A percentile compares a stretch with the other conserved stretches of the same genome.
phyloP scores from a whole-genome alignment of 2,888 invertebrate species.

The Eupithecia inturbata region DNA sequence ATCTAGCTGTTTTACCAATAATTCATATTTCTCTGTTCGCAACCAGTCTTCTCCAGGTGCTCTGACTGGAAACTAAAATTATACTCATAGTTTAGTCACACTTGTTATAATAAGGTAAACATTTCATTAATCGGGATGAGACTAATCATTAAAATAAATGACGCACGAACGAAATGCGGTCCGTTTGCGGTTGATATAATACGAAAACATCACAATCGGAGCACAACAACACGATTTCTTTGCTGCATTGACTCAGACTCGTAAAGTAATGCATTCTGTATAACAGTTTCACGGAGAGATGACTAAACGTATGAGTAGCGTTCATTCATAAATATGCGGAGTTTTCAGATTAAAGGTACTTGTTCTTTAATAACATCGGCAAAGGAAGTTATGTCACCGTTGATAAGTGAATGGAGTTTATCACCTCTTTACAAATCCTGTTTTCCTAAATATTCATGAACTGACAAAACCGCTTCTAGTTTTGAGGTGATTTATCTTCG shows the following conservation, averaged over 20 bases:
- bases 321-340: slow-evolving; percentile 69
- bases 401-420: slow-evolving; percentile 31
- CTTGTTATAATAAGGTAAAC: slow-evolving; percentile 16
- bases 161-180: slow-evolving; percentile 31
- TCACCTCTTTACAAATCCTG: not conserved
- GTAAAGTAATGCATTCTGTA: slow-evolving; percentile 54
- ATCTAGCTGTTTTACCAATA: not conserved
- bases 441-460: slow-evolving; percentile 3
- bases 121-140: slow-evolving; percentile 12
- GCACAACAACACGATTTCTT: slow-evolving; percentile 42
- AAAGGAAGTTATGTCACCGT: slow-evolving; percentile 43
- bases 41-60: not conserved
- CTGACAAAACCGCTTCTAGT: slow-evolving; percentile 1
- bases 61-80: not conserved
- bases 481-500: slow-evolving; percentile 1
- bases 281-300: slow-evolving; percentile 62
- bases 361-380: slow-evolving; percentile 22
- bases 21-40: not conserved
- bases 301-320: slow-evolving; percentile 69
- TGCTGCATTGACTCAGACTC: slow-evolving; percentile 60
- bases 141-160: slow-evolving; percentile 21
- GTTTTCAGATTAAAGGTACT: slow-evolving; percentile 41
- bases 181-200: slow-evolving; percentile 30
- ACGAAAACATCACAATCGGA: slow-evolving; percentile 32
- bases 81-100: not conserved